A percentile compares a stretch with the other conserved stretches of the same genome.
phyloP scores from a whole-genome alignment of 2,888 invertebrate genomes.

The Ernsta delagoae region DNA sequence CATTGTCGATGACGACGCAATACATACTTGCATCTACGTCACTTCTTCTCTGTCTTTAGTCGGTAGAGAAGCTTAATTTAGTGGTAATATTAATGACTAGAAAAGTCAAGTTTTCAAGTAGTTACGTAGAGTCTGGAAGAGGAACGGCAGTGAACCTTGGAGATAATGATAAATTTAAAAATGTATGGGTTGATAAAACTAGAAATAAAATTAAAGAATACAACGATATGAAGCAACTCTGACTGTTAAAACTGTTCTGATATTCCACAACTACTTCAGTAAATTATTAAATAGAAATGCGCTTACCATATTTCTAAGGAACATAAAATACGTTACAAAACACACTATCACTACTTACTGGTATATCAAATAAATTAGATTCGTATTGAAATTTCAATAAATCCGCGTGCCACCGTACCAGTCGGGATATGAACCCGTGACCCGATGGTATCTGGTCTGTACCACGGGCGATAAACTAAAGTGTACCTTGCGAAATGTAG shows the following conservation, averaged over 20 bases:
- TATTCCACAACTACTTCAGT: too few species aligned
- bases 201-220: too few species aligned
- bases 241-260: too few species aligned
- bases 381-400: conserved; percentile 28
- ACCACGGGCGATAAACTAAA: conserved; percentile 39
- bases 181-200: too few species aligned
- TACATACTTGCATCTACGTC: neutral
- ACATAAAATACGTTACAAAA: neutral
- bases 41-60: neutral
- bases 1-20: conserved; percentile 2
- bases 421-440: conserved; percentile 40
- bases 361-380: conserved; percentile 14
- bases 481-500: conserved; percentile 31
- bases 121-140: neutral
- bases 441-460: conserved; percentile 38
- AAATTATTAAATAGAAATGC: too few species aligned
- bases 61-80: too few species aligned
- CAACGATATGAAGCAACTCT: too few species aligned
- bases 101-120: too few species aligned
- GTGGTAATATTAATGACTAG: too few species aligned
- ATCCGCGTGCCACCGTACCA: conserved; percentile 35
- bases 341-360: neutral
- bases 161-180: too few species aligned
- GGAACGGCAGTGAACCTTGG: too few species aligned
- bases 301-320: neutral